Conservation (phyloP, 2,888 invertebrate species). For the Sinohyriopsis cumingii region DNA sequence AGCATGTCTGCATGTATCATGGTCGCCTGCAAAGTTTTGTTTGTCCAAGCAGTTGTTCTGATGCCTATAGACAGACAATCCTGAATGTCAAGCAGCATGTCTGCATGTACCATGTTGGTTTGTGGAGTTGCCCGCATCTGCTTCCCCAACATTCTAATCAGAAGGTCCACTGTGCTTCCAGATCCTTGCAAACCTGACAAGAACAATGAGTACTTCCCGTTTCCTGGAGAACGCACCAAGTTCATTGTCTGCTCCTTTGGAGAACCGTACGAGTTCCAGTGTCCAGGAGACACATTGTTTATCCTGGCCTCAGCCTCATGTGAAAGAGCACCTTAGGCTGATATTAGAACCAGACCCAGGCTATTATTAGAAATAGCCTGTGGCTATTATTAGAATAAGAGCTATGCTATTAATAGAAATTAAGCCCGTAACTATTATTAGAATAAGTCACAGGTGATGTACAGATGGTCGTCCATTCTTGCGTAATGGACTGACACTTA, state of each 20-base stretch:
- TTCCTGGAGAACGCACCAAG: conserved; percentile 39
- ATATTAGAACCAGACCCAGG: too few species aligned
- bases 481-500: too few species aligned
- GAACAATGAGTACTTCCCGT: conserved; percentile 42
- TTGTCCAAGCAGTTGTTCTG: not conserved
- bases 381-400: too few species aligned
- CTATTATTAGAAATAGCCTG: too few species aligned
- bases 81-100: not conserved
- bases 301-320: conserved; percentile 7
- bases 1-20: not conserved
- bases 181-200: conserved; percentile 47
- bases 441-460: too few species aligned
- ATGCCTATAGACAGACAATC: not conserved
- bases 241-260: conserved; percentile 47
- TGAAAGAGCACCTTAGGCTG: too few species aligned
- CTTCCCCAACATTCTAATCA: conserved; percentile 10
- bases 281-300: conserved; percentile 42
- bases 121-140: conserved; percentile 1
- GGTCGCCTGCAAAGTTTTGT: not conserved
- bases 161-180: conserved; percentile 16
- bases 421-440: too few species aligned
- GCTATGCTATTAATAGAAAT: too few species aligned
- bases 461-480: too few species aligned
- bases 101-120: conserved; percentile 1
- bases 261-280: conserved; percentile 40